Evolutionary conservation across 2,113 vertebrate species (phyloP).

Genomic region (Lagopus muta): DNA sequence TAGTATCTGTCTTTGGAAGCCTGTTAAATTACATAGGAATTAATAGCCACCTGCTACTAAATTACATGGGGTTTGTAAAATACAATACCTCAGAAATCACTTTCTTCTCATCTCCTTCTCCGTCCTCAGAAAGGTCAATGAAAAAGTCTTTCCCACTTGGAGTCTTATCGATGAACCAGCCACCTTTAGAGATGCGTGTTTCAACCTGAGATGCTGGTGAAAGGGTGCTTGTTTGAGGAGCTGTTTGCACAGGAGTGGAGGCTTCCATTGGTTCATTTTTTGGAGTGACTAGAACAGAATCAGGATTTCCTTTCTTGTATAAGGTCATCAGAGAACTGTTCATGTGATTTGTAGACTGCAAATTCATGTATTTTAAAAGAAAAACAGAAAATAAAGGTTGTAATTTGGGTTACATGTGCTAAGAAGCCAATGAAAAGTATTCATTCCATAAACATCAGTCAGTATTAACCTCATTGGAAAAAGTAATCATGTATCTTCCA

Average conservation of each 20-base stretch:
- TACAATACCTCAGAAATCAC: constrained; percentile 64
- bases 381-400: background rate
- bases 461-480: background rate
- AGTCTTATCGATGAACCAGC: constrained; percentile 89
- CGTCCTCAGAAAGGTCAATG: constrained; percentile 83
- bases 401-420: background rate
- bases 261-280: constrained; percentile 49
- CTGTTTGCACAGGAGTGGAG: background rate
- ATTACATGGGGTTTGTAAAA: background rate
- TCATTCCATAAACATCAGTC: background rate
- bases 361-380: background rate
- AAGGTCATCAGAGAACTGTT: constrained; percentile 90
- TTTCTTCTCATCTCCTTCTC: constrained; percentile 57
- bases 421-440: background rate
- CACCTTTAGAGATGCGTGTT: constrained; percentile 70
- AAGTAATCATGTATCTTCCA: background rate
- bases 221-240: background rate
- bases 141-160: constrained; percentile 71
- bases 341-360: constrained; percentile 89
- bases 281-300: constrained; percentile 58
- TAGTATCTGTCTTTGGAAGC: background rate
- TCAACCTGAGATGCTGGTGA: background rate
- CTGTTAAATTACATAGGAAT: background rate
- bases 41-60: background rate
- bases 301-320: constrained; percentile 85